Conservation (phyloP, 2,888 invertebrate genomes). For the Phengaris alcon region DNA sequence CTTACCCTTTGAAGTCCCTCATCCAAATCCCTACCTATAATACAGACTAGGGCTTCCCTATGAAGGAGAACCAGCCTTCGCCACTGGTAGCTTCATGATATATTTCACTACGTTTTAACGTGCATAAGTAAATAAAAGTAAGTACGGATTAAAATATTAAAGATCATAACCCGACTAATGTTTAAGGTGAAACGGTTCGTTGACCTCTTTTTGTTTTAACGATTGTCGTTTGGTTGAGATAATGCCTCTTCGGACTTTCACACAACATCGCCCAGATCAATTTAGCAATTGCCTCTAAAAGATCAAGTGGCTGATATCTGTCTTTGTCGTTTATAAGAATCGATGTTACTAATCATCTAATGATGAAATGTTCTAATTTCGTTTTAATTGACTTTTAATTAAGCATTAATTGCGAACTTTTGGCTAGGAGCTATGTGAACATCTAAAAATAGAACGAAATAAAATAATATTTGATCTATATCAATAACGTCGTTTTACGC, state of each 20-base stretch:
- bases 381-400: neutral
- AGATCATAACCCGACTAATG: conserved; percentile 1
- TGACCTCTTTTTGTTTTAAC: conserved; percentile 23
- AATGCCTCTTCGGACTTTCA: conserved; percentile 19
- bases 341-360: neutral
- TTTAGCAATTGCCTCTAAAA: conserved; percentile 23
- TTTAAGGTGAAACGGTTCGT: conserved; percentile 12
- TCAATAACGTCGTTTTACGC: neutral
- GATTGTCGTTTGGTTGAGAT: conserved; percentile 24
- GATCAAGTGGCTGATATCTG: conserved; percentile 29
- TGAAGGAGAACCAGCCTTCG: too few species aligned
- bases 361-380: neutral
- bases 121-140: neutral
- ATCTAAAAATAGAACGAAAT: neutral
- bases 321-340: conserved; percentile 7
- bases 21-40: too few species aligned
- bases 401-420: neutral
- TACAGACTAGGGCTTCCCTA: too few species aligned
- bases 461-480: neutral
- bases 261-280: conserved; percentile 20
- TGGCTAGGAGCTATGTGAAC: neutral
- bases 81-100: neutral
- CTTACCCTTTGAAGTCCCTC: too few species aligned
- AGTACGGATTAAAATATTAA: neutral
- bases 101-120: neutral